Percentiles rank a stretch among this genome's conserved stretches.
These are phyloP conservation scores for Xylocampa areola DNA, from an alignment of 2,888 invertebrate genomes.

Conservation along the genomic window DNA sequence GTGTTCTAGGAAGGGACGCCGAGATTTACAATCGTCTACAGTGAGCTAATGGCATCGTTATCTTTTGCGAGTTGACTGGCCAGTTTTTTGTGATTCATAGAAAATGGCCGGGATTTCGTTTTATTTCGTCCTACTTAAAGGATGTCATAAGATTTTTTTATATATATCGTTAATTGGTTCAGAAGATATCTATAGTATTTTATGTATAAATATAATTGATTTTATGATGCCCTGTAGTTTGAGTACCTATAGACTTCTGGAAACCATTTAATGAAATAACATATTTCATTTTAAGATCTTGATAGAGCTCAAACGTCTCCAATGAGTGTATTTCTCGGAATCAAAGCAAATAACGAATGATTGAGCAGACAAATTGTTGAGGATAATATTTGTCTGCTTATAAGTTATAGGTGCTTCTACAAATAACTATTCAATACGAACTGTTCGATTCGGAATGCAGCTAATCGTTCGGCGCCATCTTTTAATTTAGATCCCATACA, in stretches of 20 bases:
- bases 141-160: too few species aligned
- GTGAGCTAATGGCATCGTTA: conserved; percentile 17
- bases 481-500: conserved; percentile 40
- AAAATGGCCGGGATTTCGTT: conserved; percentile 7
- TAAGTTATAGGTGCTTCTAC: conserved; percentile 1
- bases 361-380: conserved; percentile 25
- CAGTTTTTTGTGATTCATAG: conserved; percentile 24
- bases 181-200: too few species aligned
- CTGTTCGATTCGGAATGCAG: conserved; percentile 31
- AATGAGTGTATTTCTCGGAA: conserved; percentile 26
- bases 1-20: conserved; percentile 32
- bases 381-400: conserved; percentile 5
- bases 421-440: conserved; percentile 9
- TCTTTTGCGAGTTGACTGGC: conserved; percentile 7
- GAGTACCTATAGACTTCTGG: background rate
- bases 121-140: conserved; percentile 4
- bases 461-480: conserved; percentile 44
- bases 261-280: background rate
- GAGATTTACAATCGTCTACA: conserved; percentile 17
- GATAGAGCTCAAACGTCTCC: background rate
- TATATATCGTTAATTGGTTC: too few species aligned
- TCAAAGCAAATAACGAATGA: conserved; percentile 1
- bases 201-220: too few species aligned
- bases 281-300: background rate
- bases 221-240: too few species aligned